Percentiles rank a stretch among this genome's conserved stretches.
These are phyloP conservation scores for Dryocosmus kuriphilus DNA, from an alignment of 2,888 invertebrate genomes.

Conservation along the genomic window DNA sequence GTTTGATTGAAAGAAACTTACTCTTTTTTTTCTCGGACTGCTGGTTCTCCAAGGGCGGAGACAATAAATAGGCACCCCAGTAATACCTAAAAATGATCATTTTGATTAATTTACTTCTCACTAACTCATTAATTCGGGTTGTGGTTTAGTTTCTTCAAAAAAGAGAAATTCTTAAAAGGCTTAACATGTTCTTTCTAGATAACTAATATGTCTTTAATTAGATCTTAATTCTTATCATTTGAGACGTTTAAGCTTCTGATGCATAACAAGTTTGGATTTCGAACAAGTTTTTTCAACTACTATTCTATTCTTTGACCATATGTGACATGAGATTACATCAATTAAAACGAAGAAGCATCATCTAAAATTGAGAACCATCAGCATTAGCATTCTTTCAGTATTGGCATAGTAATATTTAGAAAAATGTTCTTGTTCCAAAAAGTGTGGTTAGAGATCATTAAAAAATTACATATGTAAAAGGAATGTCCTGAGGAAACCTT, in stretches of 20 bases:
- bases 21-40: conserved; percentile 29
- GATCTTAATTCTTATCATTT: conserved; percentile 24
- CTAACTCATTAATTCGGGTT: not conserved
- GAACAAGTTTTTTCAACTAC: conserved; percentile 22
- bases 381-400: not conserved
- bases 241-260: conserved; percentile 27
- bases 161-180: conserved; percentile 32
- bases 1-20: not conserved
- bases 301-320: not conserved
- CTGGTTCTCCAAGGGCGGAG: conserved; percentile 18
- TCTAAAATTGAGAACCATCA: not conserved
- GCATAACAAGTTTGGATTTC: conserved; percentile 4
- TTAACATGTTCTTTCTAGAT: conserved; percentile 15
- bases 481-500: too few relatives aligned
- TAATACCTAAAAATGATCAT: conserved; percentile 22
- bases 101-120: not conserved
- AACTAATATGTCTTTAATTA: conserved; percentile 34
- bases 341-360: conserved; percentile 1
- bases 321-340: conserved; percentile 7
- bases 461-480: too few relatives aligned
- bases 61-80: conserved; percentile 36
- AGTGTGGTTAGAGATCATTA: not conserved
- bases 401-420: not conserved
- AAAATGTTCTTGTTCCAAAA: not conserved
- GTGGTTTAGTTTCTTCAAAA: not conserved